A percentile compares a stretch with the other conserved stretches of the same genome.
These are phyloP conservation scores for Yoshiicerus persimilis DNA, from an alignment of 1,140 invertebrate genomes.

Conservation along the genomic window DNA sequence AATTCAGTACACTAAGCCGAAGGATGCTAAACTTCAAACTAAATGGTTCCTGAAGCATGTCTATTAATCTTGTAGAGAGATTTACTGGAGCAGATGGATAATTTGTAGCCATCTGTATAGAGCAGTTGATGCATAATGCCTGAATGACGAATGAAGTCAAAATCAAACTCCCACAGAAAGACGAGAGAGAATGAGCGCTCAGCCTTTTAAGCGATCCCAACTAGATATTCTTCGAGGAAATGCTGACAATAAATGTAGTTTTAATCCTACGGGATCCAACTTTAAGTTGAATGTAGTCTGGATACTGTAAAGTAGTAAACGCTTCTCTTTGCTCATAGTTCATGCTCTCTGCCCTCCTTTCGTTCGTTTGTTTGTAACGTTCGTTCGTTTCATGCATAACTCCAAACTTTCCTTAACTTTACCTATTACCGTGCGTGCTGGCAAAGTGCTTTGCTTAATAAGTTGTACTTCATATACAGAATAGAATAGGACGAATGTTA, in stretches of 20 bases:
- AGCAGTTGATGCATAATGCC: neutral
- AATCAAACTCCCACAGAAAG: too few species aligned
- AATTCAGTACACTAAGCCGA: too few species aligned
- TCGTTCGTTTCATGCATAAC: too few species aligned
- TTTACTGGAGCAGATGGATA: too few species aligned
- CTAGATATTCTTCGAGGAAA: neutral
- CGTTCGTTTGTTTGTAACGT: neutral
- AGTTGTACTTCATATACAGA: too few species aligned
- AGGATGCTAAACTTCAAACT: too few species aligned
- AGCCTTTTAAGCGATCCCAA: neutral
- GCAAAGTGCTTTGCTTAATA: too few species aligned
- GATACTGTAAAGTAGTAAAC: neutral
- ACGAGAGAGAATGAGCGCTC: neutral
- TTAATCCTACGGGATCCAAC: slow-evolving; percentile 16
- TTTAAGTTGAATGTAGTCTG: neutral
- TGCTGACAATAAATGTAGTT: neutral
- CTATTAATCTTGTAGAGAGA: too few species aligned
- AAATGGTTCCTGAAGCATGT: too few species aligned
- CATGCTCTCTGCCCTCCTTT: neutral
- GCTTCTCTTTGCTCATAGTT: neutral
- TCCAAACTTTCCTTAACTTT: too few species aligned
- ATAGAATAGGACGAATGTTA: too few species aligned
- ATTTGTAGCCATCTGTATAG: neutral
- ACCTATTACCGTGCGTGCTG: too few species aligned
- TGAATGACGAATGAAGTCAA: neutral